phyloP scores from a whole-genome alignment of 2,888 invertebrate species.

The Synanthedon myopaeformis region DNA sequence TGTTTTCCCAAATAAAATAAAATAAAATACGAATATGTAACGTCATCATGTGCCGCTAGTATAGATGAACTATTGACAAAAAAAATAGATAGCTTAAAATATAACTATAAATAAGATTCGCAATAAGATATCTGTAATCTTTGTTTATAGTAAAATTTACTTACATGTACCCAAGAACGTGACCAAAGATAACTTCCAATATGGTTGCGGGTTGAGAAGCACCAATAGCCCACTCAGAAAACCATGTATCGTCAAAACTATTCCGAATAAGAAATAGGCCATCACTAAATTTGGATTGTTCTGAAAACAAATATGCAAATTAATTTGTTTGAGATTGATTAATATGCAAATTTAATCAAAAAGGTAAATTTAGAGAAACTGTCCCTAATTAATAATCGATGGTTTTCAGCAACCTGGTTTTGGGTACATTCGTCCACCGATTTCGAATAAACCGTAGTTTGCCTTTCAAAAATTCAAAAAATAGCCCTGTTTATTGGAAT shows the following conservation, averaged over 20 bases:
- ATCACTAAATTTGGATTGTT: conserved; percentile 1
- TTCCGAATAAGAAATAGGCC: conserved; percentile 2
- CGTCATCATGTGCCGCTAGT: too few relatives aligned
- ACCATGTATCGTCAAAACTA: not conserved
- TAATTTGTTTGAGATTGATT: not conserved
- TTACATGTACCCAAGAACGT: conserved; percentile 1
- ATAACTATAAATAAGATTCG: not conserved
- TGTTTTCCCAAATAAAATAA: too few relatives aligned
- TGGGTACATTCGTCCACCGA: too few relatives aligned
- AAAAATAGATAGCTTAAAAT: not conserved
- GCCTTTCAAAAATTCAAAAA: too few relatives aligned
- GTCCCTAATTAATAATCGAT: too few relatives aligned
- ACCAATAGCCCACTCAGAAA: conserved; percentile 1
- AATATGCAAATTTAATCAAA: too few relatives aligned
- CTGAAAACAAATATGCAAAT: not conserved
- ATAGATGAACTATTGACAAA: too few relatives aligned
- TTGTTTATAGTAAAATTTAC: not conserved
- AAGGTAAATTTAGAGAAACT: too few relatives aligned
- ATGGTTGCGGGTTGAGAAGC: not conserved
- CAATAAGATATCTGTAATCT: not conserved
- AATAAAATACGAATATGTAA: too few relatives aligned
- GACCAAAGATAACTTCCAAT: not conserved
- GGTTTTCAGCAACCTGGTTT: too few relatives aligned
- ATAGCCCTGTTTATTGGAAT: too few relatives aligned
- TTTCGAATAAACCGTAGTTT: too few relatives aligned